These are phyloP conservation scores for Acrobasis repandana DNA, from an alignment of 2,888 invertebrate genomes.

Conservation along the genomic window DNA sequence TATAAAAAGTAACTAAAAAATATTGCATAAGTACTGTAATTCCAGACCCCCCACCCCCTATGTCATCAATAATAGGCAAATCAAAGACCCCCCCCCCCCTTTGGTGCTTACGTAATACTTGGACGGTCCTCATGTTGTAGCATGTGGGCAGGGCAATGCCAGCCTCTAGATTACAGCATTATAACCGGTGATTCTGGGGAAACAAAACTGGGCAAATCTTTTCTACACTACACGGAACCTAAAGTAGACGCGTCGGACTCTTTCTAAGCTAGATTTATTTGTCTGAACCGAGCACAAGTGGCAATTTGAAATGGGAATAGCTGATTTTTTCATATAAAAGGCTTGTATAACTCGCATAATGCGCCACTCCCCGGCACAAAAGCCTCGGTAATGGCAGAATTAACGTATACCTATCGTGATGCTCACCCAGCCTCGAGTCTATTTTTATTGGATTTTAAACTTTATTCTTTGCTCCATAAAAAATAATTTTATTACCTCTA, in stretches of 20 bases:
- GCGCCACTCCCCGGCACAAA: conserved; percentile 46
- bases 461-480: conserved; percentile 39
- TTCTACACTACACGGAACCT: background rate
- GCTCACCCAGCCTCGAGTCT: conserved; percentile 33
- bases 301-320: conserved; percentile 57
- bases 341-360: conserved; percentile 46
- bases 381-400: conserved; percentile 52
- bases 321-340: conserved; percentile 61
- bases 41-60: too few relatives aligned
- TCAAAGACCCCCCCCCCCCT: too few relatives aligned
- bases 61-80: too few relatives aligned
- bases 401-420: conserved; percentile 45
- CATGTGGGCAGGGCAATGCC: too few relatives aligned
- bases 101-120: too few relatives aligned
- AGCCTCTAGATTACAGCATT: too few relatives aligned
- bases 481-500: conserved; percentile 39
- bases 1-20: too few relatives aligned
- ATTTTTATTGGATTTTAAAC: conserved; percentile 42
- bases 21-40: too few relatives aligned
- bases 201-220: too few relatives aligned
- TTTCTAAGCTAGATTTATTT: background rate
- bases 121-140: too few relatives aligned
- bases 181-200: too few relatives aligned
- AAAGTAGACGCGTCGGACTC: background rate
- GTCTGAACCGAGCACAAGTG: conserved; percentile 37